A percentile compares a stretch with the other conserved stretches of the same genome.
Evolutionary conservation across 2,888 invertebrate species (phyloP).

Genomic region (Phyto melanocephala): DNA sequence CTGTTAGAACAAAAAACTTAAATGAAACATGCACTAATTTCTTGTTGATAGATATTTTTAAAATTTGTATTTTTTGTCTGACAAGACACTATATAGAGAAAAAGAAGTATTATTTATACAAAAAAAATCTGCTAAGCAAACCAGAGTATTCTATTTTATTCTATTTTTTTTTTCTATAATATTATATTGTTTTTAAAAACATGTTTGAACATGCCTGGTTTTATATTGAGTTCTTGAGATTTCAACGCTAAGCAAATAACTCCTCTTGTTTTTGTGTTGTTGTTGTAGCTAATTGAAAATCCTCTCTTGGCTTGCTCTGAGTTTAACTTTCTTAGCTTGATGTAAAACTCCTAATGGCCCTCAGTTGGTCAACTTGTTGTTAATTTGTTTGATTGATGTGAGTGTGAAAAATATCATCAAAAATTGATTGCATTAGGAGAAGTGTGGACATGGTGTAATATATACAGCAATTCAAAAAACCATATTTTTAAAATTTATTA

Average conservation of each 20-base stretch:
- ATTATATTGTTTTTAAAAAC: neutral
- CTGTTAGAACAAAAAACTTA: neutral
- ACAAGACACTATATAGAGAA: slow-evolving; percentile 30
- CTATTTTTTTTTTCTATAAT: slow-evolving; percentile 38
- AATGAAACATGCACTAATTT: slow-evolving; percentile 43
- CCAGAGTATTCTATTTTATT: slow-evolving; percentile 19
- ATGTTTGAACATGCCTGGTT: slow-evolving; percentile 61
- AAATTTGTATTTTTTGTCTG: neutral
- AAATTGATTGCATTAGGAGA: slow-evolving; percentile 76
- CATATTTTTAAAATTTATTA: slow-evolving; percentile 42
- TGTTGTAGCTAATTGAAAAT: neutral
- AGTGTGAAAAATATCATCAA: slow-evolving; percentile 69
- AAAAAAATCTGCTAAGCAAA: slow-evolving; percentile 19
- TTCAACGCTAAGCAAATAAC: neutral
- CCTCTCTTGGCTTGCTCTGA: neutral
- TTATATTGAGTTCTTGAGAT: slow-evolving; percentile 3
- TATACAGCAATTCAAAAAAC: slow-evolving; percentile 44
- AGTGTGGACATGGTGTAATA: slow-evolving; percentile 56
- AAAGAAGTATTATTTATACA: neutral
- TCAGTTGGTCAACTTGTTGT: slow-evolving; percentile 41
- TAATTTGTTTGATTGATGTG: slow-evolving; percentile 33
- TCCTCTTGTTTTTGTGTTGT: neutral
- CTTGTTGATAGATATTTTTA: neutral
- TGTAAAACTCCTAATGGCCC: neutral
- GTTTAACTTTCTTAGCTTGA: neutral